Evolutionary conservation across 2,888 invertebrate species (phyloP).

Genomic region (Lithosia quadra): DNA sequence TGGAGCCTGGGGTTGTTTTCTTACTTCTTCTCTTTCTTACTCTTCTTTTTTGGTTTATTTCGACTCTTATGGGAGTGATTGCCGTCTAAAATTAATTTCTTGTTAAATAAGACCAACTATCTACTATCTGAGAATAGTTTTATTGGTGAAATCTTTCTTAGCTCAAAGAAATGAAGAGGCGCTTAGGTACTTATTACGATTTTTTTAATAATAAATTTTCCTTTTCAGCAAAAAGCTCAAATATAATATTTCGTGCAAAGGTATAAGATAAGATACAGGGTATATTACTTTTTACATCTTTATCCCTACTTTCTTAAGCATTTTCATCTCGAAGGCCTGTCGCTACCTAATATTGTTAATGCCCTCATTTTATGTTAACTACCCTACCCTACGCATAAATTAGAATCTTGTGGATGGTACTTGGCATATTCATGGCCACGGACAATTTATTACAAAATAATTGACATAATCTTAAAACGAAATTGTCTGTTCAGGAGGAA

Average conservation of each 20-base stretch:
- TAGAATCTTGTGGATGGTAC: conserved; percentile 1
- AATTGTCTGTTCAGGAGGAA: background rate
- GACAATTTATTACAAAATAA: conserved; percentile 1
- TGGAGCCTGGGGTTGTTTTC: too few species aligned
- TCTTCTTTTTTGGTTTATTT: too few species aligned
- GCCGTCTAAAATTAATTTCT: background rate
- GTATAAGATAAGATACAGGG: background rate
- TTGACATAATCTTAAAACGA: background rate
- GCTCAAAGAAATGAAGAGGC: background rate
- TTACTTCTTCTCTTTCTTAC: too few species aligned
- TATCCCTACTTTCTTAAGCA: conserved; percentile 4
- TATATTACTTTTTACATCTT: conserved; percentile 1
- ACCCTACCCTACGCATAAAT: conserved; percentile 2
- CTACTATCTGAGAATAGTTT: background rate
- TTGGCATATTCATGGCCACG: background rate
- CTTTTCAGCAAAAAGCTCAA: background rate
- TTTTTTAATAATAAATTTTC: background rate
- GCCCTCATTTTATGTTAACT: conserved; percentile 4
- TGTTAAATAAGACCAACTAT: background rate
- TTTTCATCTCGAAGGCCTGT: conserved; percentile 4
- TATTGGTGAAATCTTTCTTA: background rate
- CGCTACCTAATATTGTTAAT: conserved; percentile 4
- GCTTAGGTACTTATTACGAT: background rate
- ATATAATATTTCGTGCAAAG: background rate
- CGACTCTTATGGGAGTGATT: too few species aligned